phyloP scores from a whole-genome alignment of 1,140 invertebrate species.

The Apis laboriosa region DNA sequence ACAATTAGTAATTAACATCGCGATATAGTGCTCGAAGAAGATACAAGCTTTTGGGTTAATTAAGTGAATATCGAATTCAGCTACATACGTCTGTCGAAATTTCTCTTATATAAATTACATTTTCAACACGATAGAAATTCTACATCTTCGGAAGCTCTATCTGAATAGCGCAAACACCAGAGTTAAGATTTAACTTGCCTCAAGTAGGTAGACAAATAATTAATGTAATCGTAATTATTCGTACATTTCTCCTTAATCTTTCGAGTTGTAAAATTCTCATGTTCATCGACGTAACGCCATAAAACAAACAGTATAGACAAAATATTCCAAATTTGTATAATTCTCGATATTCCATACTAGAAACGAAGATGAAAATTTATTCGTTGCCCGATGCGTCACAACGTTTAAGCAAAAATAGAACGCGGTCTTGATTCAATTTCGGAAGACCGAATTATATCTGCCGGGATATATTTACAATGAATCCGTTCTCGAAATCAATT shows the following conservation, averaged over 20 bases:
- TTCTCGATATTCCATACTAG: neutral
- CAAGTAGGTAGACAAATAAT: neutral
- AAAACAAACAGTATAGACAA: neutral
- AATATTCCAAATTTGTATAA: too few relatives aligned
- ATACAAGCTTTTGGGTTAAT: conserved; percentile 24
- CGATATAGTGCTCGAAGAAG: neutral
- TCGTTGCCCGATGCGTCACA: neutral
- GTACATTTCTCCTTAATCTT: neutral
- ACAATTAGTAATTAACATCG: conserved; percentile 7
- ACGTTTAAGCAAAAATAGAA: conserved; percentile 14
- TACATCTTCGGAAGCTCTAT: neutral
- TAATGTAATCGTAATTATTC: conserved; percentile 19
- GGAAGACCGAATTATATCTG: conserved; percentile 1
- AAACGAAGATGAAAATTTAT: neutral
- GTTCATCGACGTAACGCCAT: neutral
- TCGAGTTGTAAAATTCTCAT: neutral
- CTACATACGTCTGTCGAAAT: conserved; percentile 15
- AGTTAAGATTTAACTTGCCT: conserved; percentile 21
- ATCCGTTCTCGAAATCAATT: conserved; percentile 19
- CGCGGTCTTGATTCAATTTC: conserved; percentile 24
- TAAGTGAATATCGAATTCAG: conserved; percentile 26
- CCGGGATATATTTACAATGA: neutral
- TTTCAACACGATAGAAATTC: conserved; percentile 13
- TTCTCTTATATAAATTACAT: conserved; percentile 18
- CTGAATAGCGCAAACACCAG: neutral